Evolutionary conservation across 2,797 vertebrate species (phyloP), one percentile per base, ranked within the genome.

Genomic region (Calcarius lapponicus): DNA sequence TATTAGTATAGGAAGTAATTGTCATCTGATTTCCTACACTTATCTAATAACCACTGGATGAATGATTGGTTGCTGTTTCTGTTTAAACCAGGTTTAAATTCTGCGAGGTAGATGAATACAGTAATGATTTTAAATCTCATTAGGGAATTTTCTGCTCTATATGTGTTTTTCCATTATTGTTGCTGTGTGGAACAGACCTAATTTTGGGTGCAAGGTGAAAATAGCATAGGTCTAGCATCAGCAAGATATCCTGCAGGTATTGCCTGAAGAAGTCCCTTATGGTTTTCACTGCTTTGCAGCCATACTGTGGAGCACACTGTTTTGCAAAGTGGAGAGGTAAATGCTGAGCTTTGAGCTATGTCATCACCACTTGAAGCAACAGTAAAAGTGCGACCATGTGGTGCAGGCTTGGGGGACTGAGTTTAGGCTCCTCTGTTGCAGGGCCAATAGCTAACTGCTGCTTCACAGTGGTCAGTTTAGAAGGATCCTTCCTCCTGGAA

Each of bases 21-120:
- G 36, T 69, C 36, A 13, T 74, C 54, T 86, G 47, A 93, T 95
- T 95, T 96, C 76, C 86, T 86, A 21, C 66, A 58, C 22, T 90
- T 88, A 88, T 86, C n/a, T 80, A 86, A 90, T 95, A 88, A 78
- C 25, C 40, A 36, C 29, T 20, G 34, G 28, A 3, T 91, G 28
- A 93, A 67, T 17, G 34, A 69, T 47, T 32, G 22, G 29, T 71
- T 80, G 54, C 36, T 90, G 48, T 78, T 91, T 58, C 73, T 75
- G 36, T 82, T 89, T 80, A 61, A 94, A 50, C 6, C 58, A 42
- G 56, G 16, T 80, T 93, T 92, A 51, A 88, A 83, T 89, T 81
- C 72, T 51, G 54, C 14, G 28, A 54, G 18, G 31, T 84, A 80
- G 80, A 69, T 83, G 38, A 43, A 83, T 83, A 42, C 1, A 1